These are phyloP conservation scores for Epicampocera succincta DNA, from an alignment of 2,888 invertebrate genomes.

Conservation along the genomic window DNA sequence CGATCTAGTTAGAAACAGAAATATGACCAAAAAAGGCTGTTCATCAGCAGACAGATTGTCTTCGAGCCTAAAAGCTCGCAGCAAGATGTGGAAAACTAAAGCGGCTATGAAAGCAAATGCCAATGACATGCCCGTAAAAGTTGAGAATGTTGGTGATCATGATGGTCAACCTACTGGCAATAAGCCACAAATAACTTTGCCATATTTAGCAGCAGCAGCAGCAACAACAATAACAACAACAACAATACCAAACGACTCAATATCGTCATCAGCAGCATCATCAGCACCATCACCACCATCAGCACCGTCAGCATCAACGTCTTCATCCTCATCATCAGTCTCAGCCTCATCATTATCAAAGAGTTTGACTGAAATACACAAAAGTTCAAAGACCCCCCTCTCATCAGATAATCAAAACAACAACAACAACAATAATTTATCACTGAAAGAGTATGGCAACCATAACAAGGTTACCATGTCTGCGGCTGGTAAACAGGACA, in stretches of 20 bases:
- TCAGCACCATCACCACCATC: constrained; percentile 4
- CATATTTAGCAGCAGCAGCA: constrained; percentile 38
- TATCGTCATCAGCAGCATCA: constrained; percentile 6
- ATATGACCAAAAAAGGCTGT: constrained; percentile 34
- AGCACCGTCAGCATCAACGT: constrained; percentile 7
- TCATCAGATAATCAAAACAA: constrained; percentile 32
- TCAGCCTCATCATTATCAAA: background rate
- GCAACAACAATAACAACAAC: constrained; percentile 23
- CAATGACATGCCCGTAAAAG: constrained; percentile 48
- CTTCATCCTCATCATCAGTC: constrained; percentile 1
- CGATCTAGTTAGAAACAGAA: constrained; percentile 43
- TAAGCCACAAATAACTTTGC: constrained; percentile 48
- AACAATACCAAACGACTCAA: constrained; percentile 43
- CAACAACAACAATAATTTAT: constrained; percentile 40
- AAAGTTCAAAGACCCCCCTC: constrained; percentile 52
- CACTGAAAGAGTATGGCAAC: constrained; percentile 9
- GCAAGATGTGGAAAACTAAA: constrained; percentile 61
- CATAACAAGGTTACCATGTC: constrained; percentile 34
- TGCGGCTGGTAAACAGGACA: constrained; percentile 39
- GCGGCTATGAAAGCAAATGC: constrained; percentile 67
- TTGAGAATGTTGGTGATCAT: constrained; percentile 29
- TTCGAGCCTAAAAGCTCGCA: constrained; percentile 29
- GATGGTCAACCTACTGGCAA: constrained; percentile 45
- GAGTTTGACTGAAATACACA: constrained; percentile 8
- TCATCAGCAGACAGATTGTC: constrained; percentile 46